These are phyloP conservation scores for Ecliptopera silaceata DNA, from an alignment of 2,888 invertebrate species.

Conservation along the genomic window DNA sequence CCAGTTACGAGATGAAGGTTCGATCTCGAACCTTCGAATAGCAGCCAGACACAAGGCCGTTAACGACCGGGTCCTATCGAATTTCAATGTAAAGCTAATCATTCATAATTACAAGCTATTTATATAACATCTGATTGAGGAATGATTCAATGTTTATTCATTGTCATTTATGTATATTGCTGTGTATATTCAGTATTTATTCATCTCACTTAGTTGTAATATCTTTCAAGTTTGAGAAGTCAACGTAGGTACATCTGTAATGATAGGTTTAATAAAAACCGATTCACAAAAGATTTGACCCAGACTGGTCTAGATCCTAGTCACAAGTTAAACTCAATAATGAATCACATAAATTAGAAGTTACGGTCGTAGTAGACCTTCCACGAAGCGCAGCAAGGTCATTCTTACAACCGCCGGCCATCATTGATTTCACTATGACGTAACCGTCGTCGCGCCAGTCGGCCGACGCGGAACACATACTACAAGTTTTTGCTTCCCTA, in stretches of 20 bases:
- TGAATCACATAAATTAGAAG: constrained; percentile 27
- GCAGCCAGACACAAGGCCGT: constrained; percentile 8
- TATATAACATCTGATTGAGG: neutral
- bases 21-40: constrained; percentile 15
- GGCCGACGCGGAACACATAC: constrained; percentile 55
- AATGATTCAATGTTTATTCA: neutral
- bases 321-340: constrained; percentile 13
- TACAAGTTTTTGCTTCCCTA: constrained; percentile 56
- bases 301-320: constrained; percentile 15
- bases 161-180: neutral
- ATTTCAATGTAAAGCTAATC: constrained; percentile 4
- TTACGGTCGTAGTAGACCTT: constrained; percentile 31
- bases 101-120: neutral
- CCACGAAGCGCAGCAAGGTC: constrained; percentile 59
- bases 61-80: constrained; percentile 1
- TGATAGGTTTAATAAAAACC: neutral
- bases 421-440: constrained; percentile 77
- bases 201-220: neutral
- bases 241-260: neutral
- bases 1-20: constrained; percentile 13
- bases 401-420: constrained; percentile 73
- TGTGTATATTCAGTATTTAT: neutral
- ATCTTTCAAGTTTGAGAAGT: neutral
- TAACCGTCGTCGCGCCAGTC: constrained; percentile 51
- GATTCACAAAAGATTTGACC: neutral